Conservation (phyloP, 2,888 invertebrate genomes). For the Cybosia mesomella region DNA sequence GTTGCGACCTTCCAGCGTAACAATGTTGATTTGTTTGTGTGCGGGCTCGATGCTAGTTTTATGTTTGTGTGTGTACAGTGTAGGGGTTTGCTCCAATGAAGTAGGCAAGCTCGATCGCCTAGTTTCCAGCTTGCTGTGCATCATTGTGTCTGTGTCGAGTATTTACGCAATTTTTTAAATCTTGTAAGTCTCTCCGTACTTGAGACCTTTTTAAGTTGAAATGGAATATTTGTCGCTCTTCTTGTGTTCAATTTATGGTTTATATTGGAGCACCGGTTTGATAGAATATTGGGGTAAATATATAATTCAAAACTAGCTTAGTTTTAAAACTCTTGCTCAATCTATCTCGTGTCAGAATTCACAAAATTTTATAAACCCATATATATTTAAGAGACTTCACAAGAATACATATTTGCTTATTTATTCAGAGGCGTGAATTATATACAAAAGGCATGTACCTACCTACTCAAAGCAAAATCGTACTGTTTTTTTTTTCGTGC, state of each 20-base stretch:
- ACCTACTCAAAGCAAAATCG: too few relatives aligned
- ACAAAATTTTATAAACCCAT: too few relatives aligned
- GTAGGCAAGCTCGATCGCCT: conserved; percentile 9
- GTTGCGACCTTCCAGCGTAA: conserved; percentile 64
- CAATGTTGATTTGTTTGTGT: conserved; percentile 56
- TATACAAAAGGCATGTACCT: too few relatives aligned
- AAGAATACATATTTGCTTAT: too few relatives aligned
- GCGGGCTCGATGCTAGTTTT: conserved; percentile 34
- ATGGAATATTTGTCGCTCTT: conserved; percentile 11
- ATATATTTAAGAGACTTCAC: too few relatives aligned
- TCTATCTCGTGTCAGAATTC: too few relatives aligned
- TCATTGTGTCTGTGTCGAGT: conserved; percentile 26
- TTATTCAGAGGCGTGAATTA: too few relatives aligned
- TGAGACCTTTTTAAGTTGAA: conserved; percentile 20
- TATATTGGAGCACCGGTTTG: not conserved
- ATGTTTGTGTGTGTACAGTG: conserved; percentile 24
- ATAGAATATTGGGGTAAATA: not conserved
- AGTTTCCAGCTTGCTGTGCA: conserved; percentile 6
- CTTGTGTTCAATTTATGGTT: conserved; percentile 12
- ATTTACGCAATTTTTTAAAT: conserved; percentile 35
- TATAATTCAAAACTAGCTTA: too few relatives aligned
- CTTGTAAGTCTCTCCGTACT: conserved; percentile 22
- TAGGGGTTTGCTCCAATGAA: conserved; percentile 22
- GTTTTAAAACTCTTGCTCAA: too few relatives aligned
- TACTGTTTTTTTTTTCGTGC: too few relatives aligned